Evolutionary conservation across 2,113 vertebrate species (phyloP), one percentile per base, ranked within the genome.

Genomic region (Leuciscus idus): DNA sequence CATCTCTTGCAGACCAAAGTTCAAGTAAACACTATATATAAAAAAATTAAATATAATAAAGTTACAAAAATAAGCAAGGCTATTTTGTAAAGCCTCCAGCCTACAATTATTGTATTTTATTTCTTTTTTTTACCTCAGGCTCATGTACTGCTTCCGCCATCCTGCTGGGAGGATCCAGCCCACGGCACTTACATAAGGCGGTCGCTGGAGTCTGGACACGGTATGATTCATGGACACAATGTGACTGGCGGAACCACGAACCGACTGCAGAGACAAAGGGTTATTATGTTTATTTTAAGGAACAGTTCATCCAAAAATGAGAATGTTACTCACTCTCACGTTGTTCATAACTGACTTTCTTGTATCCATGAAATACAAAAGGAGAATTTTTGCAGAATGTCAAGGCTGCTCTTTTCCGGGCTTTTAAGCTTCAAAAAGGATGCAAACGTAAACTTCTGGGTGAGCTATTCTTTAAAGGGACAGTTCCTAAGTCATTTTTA

Each of bases 121-220:
- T 82, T 17, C 26, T 23, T 52, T 82, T 26, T 79, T 81, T 86
- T 30, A 81, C 50, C 76, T 81, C 62, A 36, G 21, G 62, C 76
- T 68, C 33, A 62, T 80, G 87, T 76, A 46, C 79, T 59, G 59
- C 59, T 68, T 77, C 75, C 26, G 59, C 48, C 70, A 15, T 36
- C 48, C 33, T 36, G n/a, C 85, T 81, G 48, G n/a, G 43, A 68
- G 76, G 46, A 48, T 36, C 43, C 57, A 84, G 75, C 81, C 81
- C 76, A 86, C 82, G 9, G 48, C 48, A 84, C 84, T 89, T 89
- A 86, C 68, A 84, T 84, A 89, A 89, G 76, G 33, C 10, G 7
- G 75, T 75, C 66, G 10, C 50, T 81, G 76, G 78, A 74, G 81
- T 43, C 70, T 80, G 77, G 23, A 70, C 75, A 83, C 46, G 36